Conservation (phyloP, 2,888 invertebrate species). For the Pandemis cinnamomeana region DNA sequence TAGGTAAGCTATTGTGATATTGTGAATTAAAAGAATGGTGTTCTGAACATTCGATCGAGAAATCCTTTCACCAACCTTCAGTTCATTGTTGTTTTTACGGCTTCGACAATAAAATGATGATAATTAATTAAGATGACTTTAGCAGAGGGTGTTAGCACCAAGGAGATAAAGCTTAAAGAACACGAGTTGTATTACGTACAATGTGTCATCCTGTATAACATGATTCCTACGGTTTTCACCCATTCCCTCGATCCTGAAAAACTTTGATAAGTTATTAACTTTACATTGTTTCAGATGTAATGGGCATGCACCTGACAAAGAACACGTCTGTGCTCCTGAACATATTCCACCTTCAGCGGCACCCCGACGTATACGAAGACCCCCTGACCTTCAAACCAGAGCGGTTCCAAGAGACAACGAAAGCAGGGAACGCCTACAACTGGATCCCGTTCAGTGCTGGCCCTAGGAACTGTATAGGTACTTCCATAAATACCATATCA, state of each 20-base stretch:
- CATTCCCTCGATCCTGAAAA: too few relatives aligned
- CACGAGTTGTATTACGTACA: too few relatives aligned
- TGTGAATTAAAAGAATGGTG: too few relatives aligned
- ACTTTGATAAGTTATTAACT: not conserved
- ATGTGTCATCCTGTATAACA: too few relatives aligned
- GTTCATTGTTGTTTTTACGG: too few relatives aligned
- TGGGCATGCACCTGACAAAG: slow-evolving; percentile 75
- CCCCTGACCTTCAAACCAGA: slow-evolving; percentile 89
- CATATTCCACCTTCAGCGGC: slow-evolving; percentile 86
- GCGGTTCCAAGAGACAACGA: slow-evolving; percentile 85
- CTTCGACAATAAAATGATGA: too few relatives aligned
- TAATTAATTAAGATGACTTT: too few relatives aligned
- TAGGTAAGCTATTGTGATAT: slow-evolving; percentile 59
- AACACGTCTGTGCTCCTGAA: slow-evolving; percentile 76
- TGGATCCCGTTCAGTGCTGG: slow-evolving; percentile 89
- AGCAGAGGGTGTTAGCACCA: too few relatives aligned
- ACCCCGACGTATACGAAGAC: slow-evolving; percentile 86
- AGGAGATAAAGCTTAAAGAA: too few relatives aligned
- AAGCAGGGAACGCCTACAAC: slow-evolving; percentile 84
- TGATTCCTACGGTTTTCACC: too few relatives aligned
- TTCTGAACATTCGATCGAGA: too few relatives aligned
- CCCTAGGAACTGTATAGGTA: slow-evolving; percentile 87
- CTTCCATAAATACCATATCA: slow-evolving; percentile 48
- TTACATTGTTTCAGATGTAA: slow-evolving; percentile 62
- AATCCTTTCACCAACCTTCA: too few relatives aligned